Evolutionary conservation across 2,113 vertebrate species (phyloP), one percentile per base, ranked within the genome.

Genomic region (Zosterops borbonicus): DNA sequence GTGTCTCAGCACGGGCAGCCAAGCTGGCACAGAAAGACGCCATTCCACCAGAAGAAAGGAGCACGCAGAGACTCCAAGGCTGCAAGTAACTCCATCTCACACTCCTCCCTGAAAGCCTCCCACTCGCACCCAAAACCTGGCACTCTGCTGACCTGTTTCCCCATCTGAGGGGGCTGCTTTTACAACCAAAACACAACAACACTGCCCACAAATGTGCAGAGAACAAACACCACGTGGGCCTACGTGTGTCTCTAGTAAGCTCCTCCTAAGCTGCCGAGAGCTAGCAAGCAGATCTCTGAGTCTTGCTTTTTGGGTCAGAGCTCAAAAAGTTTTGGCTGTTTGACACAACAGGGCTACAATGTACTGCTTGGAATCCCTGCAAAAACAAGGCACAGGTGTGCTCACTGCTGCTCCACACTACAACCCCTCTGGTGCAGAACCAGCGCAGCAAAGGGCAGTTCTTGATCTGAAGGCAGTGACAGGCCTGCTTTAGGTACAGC

Each of bases 121-220:
- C 56, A 94, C 86, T 47, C n/a, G 1, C 28, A 25, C 2, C 11
- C 46, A 71, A 56, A 92, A 37, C 41, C 69, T 14, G 86, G 37
- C 41, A 2, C 62, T 89, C 84, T 63, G 84, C 37, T 89, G 87
- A 92, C 83, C 87, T 46, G 13, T 13, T 78, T 94, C 62, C 27
- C 35, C 62, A 87, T 76, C 89, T 47, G 90, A 95, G 59, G 68
- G 15, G 41, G 58, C 85, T 90, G 68, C 85, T 82, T 91, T 44
- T 94, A 94, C 95, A 92, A 95, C 56, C 12, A 2, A 83, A 92
- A 73, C 88, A 89, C 76, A 91, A 13, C 87, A 90, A 58, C 94
- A 59, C 94, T 92, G 89, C 91, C 94, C 89, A 91, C 91, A 71
- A 46, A 81, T 7, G 44, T 56, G 56, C 56, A n/a, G 64, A 64